Conservation (phyloP, 1,140 invertebrate species). For the Zaprionus ghesquierei region DNA sequence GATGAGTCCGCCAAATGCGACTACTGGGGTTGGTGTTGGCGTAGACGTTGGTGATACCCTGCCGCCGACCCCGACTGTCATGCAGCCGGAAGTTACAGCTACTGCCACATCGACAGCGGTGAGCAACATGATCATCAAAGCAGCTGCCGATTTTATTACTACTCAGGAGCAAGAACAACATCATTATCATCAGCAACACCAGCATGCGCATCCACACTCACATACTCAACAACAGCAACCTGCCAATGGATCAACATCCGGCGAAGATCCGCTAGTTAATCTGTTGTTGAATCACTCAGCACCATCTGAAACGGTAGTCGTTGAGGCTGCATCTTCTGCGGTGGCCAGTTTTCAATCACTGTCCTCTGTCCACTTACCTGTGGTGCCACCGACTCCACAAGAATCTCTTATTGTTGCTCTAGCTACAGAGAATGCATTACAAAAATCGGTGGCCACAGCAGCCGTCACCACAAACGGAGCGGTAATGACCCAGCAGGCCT, state of each 20-base stretch:
- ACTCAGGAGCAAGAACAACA: conserved; percentile 83
- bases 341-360: conserved; percentile 57
- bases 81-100: conserved; percentile 79
- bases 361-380: conserved; percentile 51
- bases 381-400: conserved; percentile 72
- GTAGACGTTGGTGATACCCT: conserved; percentile 82
- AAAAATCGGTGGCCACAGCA: conserved; percentile 77
- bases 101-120: conserved; percentile 86
- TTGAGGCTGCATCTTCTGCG: conserved; percentile 47
- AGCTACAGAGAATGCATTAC: conserved; percentile 75
- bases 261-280: conserved; percentile 54
- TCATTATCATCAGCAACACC: conserved; percentile 58
- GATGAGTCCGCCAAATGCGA: conserved; percentile 70
- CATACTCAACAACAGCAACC: conserved; percentile 32
- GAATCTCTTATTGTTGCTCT: conserved; percentile 81
- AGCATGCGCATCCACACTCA: conserved; percentile 30
- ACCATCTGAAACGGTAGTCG: conserved; percentile 46
- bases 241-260: conserved; percentile 24
- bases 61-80: conserved; percentile 45
- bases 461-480: conserved; percentile 78
- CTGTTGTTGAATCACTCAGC: conserved; percentile 44
- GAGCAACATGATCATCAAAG: conserved; percentile 87
- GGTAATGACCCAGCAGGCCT: conserved; percentile 75
- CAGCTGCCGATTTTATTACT: conserved; percentile 86
- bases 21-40: conserved; percentile 82